Conservation (phyloP, 2,888 invertebrate genomes). For the Candidula unifasciata region DNA sequence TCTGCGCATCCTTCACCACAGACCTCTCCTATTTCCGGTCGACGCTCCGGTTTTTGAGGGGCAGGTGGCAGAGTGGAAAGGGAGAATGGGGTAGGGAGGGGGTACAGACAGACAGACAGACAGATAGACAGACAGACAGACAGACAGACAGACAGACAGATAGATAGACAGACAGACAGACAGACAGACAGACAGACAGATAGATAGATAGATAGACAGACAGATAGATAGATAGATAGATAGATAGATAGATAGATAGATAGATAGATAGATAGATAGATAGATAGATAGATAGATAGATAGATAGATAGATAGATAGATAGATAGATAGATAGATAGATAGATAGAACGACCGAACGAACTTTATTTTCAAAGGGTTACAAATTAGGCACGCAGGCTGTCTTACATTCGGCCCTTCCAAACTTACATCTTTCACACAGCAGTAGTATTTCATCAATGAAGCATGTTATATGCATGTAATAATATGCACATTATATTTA, state of each 20-base stretch:
- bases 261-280: too few species aligned
- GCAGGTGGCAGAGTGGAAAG: background rate
- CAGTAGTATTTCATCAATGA: background rate
- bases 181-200: background rate
- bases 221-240: too few species aligned
- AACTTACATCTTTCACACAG: background rate
- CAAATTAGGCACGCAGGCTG: too few species aligned
- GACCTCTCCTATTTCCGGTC: too few species aligned
- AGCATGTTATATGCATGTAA: too few species aligned
- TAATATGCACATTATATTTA: too few species aligned
- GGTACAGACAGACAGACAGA: background rate
- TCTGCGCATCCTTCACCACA: too few species aligned
- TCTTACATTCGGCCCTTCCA: too few species aligned
- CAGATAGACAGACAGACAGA: background rate
- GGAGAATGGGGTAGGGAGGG: background rate
- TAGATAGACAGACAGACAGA: background rate
- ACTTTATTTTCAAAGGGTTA: too few species aligned
- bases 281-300: too few species aligned
- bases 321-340: conserved; percentile 21
- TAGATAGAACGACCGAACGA: background rate
- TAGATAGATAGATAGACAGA: too few species aligned
- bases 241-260: too few species aligned
- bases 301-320: conserved; percentile 11
- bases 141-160: background rate
- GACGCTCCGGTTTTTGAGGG: background rate